These are phyloP conservation scores for Sepiola atlantica DNA, from an alignment of 2,888 invertebrate genomes.

Conservation along the genomic window DNA sequence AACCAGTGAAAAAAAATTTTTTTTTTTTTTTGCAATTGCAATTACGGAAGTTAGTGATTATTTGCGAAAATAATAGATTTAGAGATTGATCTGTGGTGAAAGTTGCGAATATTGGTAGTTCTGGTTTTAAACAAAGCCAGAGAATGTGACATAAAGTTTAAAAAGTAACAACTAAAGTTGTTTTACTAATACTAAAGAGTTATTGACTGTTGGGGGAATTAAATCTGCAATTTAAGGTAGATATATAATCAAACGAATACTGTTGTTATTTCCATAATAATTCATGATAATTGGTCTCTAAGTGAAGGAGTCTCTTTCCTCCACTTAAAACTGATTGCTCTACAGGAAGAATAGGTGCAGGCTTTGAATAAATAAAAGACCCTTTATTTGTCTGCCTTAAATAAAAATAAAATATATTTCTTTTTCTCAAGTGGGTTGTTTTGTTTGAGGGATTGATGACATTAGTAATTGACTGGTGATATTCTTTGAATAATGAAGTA, in stretches of 20 bases:
- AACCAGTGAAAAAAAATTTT: background rate
- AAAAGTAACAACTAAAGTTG: background rate
- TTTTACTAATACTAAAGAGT: background rate
- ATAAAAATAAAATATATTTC: background rate
- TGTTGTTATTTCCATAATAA: background rate
- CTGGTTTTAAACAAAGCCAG: background rate
- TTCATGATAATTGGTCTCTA: constrained; percentile 17
- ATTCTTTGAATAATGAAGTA: background rate
- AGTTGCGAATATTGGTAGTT: background rate
- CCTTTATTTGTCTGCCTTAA: background rate
- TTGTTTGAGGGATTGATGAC: background rate
- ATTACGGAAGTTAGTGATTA: background rate
- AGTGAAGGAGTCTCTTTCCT: background rate
- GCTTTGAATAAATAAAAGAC: background rate
- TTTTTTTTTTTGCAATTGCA: background rate
- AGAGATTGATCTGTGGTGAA: background rate
- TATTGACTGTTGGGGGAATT: background rate
- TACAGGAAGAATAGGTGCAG: background rate
- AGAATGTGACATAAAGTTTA: background rate
- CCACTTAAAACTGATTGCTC: background rate
- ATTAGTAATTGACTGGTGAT: background rate
- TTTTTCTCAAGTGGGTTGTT: background rate
- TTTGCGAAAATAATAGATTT: background rate
- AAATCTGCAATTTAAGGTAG: background rate
- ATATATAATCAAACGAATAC: background rate